Evolutionary conservation across 2,113 vertebrate species (phyloP).

Genomic region (Archocentrus centrarchus): DNA sequence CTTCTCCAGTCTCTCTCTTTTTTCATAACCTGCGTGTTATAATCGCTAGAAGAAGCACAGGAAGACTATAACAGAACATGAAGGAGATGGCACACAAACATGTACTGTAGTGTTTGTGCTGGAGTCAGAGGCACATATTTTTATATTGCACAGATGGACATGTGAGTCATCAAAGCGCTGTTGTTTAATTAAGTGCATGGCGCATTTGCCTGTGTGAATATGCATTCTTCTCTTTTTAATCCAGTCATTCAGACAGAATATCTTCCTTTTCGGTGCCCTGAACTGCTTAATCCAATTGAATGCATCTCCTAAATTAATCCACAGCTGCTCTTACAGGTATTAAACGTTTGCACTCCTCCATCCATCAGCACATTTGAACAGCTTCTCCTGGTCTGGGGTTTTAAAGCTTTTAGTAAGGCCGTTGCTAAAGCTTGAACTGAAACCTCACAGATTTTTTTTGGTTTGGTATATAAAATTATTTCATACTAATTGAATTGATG

Average conservation of each 20-base stretch:
- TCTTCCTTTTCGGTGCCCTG: slow-evolving; percentile 5
- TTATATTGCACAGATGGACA: slow-evolving; percentile 49
- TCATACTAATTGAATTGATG: neutral
- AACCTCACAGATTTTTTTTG: neutral
- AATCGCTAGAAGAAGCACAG: slow-evolving; percentile 21
- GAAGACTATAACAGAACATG: neutral
- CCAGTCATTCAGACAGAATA: slow-evolving; percentile 29
- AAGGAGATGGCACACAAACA: slow-evolving; percentile 17
- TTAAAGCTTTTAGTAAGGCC: neutral
- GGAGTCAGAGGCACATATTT: slow-evolving; percentile 14
- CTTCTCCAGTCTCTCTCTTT: slow-evolving; percentile 11
- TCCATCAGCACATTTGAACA: neutral
- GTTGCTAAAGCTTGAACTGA: neutral
- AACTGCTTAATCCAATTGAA: slow-evolving; percentile 46
- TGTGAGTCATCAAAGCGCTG: slow-evolving; percentile 46
- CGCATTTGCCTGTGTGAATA: slow-evolving; percentile 14
- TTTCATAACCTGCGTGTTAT: slow-evolving; percentile 13
- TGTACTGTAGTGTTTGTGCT: neutral
- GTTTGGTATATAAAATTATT: neutral
- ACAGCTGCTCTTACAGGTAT: neutral
- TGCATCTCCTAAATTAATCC: slow-evolving; percentile 46
- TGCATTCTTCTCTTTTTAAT: slow-evolving; percentile 39
- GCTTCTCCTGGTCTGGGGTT: neutral
- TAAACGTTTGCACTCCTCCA: neutral
- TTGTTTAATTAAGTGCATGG: slow-evolving; percentile 34